A percentile compares a stretch with the other conserved stretches of the same genome.
These are phyloP conservation scores for Damaliscus lunatus DNA, from an alignment of 2,113 vertebrate genomes.

Conservation along the genomic window DNA sequence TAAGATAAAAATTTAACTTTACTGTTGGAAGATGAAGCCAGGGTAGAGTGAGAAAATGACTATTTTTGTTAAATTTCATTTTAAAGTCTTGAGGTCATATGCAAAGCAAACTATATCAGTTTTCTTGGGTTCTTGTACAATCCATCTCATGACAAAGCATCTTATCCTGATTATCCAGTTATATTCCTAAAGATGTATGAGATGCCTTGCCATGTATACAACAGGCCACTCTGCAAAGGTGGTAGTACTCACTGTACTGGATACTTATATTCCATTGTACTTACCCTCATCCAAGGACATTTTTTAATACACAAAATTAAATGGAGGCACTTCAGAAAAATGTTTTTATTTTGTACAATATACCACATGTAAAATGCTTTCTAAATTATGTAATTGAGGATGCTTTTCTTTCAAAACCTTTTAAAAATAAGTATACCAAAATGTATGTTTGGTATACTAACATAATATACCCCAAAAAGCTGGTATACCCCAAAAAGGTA, in stretches of 20 bases:
- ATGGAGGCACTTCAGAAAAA: not conserved
- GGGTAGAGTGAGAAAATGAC: not conserved
- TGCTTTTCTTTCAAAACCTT: conserved; percentile 30
- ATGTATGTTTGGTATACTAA: not conserved
- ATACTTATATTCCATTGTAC: not conserved
- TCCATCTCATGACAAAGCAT: conserved; percentile 42
- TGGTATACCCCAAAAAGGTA: not conserved
- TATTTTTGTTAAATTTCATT: conserved; percentile 29
- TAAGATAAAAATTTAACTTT: conserved; percentile 45
- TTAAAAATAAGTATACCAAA: conserved; percentile 37
- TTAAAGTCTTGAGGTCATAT: conserved; percentile 47
- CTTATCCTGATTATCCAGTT: conserved; percentile 25
- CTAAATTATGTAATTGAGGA: conserved; percentile 6
- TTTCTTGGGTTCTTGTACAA: conserved; percentile 22
- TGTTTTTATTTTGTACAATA: not conserved
- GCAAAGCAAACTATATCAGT: not conserved
- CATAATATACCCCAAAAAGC: not conserved
- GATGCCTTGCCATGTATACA: not conserved
- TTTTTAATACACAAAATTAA: conserved; percentile 39
- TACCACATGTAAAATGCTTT: conserved; percentile 15
- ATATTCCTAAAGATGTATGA: conserved; percentile 13
- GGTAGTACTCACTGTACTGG: not conserved
- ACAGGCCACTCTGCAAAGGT: conserved; percentile 10
- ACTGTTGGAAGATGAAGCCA: not conserved
- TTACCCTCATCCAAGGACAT: conserved; percentile 10